phyloP scores from a whole-genome alignment of 2,113 vertebrate species.

The Otocyon megalotis region DNA sequence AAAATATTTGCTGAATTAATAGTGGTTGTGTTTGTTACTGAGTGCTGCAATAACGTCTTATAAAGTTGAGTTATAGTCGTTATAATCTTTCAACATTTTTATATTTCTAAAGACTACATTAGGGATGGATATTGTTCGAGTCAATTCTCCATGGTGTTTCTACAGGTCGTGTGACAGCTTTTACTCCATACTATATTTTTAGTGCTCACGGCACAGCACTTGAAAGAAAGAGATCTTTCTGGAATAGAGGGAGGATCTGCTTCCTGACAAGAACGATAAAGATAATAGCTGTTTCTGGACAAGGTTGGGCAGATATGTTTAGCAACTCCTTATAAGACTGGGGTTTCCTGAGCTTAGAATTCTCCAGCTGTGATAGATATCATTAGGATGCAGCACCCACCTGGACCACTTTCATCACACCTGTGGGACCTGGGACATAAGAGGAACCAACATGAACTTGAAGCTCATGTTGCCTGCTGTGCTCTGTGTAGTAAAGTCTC shows the following conservation, averaged over 20 bases:
- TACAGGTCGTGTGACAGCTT: not conserved
- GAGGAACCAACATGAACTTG: not conserved
- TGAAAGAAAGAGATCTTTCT: not conserved
- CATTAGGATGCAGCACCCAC: not conserved
- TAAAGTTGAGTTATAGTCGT: not conserved
- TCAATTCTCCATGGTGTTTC: not conserved
- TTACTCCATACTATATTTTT: not conserved
- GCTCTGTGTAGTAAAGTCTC: not conserved
- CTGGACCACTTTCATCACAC: not conserved
- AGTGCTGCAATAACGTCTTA: not conserved
- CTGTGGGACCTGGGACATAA: not conserved
- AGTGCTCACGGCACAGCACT: not conserved
- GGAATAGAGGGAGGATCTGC: not conserved
- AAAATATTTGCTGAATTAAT: conserved; percentile 15
- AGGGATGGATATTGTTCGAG: not conserved
- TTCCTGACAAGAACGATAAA: not conserved
- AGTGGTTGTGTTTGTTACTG: conserved; percentile 12
- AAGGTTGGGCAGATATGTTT: not conserved
- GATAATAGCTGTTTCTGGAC: not conserved
- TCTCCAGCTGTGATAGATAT: not conserved
- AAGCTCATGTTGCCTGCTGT: not conserved
- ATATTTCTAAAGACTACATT: not conserved
- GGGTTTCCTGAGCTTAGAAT: not conserved
- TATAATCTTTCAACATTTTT: conserved; percentile 19
- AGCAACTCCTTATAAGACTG: not conserved